Base-by-base conservation (phyloP, 37 sponge, comb jelly and placozoan genomes). In the Eunapius fragilis region DNA sequence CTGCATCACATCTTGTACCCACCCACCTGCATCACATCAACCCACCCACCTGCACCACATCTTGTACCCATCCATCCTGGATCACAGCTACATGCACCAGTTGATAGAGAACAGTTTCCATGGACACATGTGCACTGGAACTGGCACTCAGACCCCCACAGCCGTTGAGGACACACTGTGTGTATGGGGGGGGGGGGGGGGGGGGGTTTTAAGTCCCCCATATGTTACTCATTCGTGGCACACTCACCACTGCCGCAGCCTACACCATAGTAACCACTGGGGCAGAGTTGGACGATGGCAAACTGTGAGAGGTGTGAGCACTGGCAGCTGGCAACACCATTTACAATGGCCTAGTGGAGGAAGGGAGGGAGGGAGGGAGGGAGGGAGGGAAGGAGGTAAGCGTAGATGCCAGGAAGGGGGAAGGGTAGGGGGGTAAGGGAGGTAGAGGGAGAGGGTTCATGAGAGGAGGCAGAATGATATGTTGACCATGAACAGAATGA, bases 61-160 rank as follows among this genome's bases (percentile, higher is more conserved):
- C 25, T 28, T 0, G 25, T 23, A 17, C 90, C 95, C 28, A 50
- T 89, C 77, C 84, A 95, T 10, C 95, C 95, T 75, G 82, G 58
- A 9, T 84, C 78, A 80, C 95, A 95, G 72, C 84, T 80, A 80
- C 95, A 95, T 19, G 25, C 36, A 11, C 95, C 95, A 22, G 67
- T 50, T 23, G 68, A 25, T 86, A 84, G 17, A 25, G 69, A 45
- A 82, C 95, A 95, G 19, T 81, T 86, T 26, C 89, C 87, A 70
- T 88, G 72, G 73, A 34, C 35, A 72, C 94, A 94, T 76, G 27
- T 38, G 69, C 94, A 94, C 35, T 67, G 24, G 24, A 28, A 33
- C 33, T 22, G 25, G 58, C 94, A 94, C 83, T 93, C 87, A 2
- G 49, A 34, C 28, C 94, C 94, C 90, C 90, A 93, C 70, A 83